phyloP scores from a whole-genome alignment of 2,888 invertebrate species.

The Operophtera brumata region DNA sequence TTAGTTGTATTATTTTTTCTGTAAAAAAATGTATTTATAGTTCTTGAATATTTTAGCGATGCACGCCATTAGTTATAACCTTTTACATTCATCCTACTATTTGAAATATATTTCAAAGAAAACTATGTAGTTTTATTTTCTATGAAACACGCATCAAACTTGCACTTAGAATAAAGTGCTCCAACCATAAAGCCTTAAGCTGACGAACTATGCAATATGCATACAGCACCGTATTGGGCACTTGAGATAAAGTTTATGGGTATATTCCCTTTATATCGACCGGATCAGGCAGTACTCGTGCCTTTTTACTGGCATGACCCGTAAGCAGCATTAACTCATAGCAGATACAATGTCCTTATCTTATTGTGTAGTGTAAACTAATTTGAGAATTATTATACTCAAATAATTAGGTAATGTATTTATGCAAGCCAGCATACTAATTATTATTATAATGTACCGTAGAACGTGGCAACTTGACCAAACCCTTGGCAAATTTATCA shows the following conservation, averaged over 20 bases:
- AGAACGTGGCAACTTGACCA: too few species aligned
- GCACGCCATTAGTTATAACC: background rate
- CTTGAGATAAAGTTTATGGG: background rate
- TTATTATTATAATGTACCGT: too few species aligned
- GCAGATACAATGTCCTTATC: background rate
- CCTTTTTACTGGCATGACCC: slow-evolving; percentile 4
- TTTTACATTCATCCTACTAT: background rate
- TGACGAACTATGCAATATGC: background rate
- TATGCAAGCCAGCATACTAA: too few species aligned
- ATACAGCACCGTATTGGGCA: background rate
- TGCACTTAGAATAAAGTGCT: background rate
- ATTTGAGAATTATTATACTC: too few species aligned
- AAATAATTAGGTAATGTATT: too few species aligned
- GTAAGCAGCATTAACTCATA: slow-evolving; percentile 12
- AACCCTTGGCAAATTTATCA: too few species aligned
- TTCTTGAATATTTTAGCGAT: background rate
- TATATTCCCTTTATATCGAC: slow-evolving; percentile 13
- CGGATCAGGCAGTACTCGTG: slow-evolving; percentile 4
- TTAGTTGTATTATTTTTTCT: too few species aligned
- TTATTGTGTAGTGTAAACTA: too few species aligned
- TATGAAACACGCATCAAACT: background rate
- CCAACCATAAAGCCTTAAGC: background rate
- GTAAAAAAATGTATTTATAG: too few species aligned
- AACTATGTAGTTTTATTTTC: background rate
- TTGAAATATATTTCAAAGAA: background rate